Evolutionary conservation across 2,797 vertebrate species (phyloP).

Genomic region (Knipowitschia caucasica): DNA sequence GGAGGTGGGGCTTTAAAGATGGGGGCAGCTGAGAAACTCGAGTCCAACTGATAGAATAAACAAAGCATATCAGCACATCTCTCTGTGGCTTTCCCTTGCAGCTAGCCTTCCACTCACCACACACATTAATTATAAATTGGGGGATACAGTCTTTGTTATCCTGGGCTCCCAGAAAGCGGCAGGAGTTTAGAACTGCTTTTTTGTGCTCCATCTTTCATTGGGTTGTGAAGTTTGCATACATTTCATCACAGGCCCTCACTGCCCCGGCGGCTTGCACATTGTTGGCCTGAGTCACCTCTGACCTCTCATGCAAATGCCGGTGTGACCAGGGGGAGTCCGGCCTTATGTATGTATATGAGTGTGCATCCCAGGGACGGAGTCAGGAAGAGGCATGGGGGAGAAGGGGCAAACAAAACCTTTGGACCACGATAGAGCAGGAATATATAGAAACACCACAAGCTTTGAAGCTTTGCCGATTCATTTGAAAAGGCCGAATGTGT

Average conservation of each 20-base stretch:
- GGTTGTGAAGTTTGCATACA: constrained; percentile 59
- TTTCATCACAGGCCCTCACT: constrained; percentile 46
- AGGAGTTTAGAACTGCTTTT: constrained; percentile 49
- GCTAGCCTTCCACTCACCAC: neutral
- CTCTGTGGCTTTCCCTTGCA: constrained; percentile 8
- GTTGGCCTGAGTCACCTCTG: constrained; percentile 51
- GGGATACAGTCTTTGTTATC: neutral
- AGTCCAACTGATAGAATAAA: constrained; percentile 22
- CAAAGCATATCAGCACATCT: constrained; percentile 1
- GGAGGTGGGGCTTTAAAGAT: constrained; percentile 23
- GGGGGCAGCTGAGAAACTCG: constrained; percentile 42
- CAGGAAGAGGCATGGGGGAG: constrained; percentile 15
- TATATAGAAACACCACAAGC: neutral
- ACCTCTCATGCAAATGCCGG: constrained; percentile 64
- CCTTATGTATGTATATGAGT: constrained; percentile 5
- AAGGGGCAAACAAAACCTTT: constrained; percentile 25
- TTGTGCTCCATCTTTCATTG: constrained; percentile 51
- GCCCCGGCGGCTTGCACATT: constrained; percentile 51
- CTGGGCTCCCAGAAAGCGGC: constrained; percentile 36
- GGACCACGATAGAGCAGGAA: neutral
- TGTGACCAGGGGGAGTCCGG: constrained; percentile 51
- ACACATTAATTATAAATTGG: constrained; percentile 5
- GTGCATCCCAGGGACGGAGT: constrained; percentile 2
- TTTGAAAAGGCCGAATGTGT: neutral
- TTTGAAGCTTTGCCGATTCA: neutral